A percentile compares a stretch with the other conserved stretches of the same genome.
Conservation (phyloP, 2,113 vertebrate genomes). For the Phocoena sinus region DNA sequence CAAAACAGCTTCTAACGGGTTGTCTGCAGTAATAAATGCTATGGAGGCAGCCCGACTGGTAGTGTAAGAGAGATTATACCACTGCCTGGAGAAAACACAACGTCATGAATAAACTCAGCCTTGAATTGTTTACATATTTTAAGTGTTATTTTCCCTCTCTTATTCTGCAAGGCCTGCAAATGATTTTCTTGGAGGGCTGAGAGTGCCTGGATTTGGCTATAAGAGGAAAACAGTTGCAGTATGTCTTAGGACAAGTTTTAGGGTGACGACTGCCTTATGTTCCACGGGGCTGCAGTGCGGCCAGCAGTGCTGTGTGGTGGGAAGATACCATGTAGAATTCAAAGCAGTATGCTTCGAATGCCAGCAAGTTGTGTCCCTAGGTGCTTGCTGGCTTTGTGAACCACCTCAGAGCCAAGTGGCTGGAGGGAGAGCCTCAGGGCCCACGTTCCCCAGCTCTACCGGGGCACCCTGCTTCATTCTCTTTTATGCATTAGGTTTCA, state of each 20-base stretch:
- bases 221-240: slow-evolving; percentile 70
- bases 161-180: slow-evolving; percentile 50
- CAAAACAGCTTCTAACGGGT: slow-evolving; percentile 60
- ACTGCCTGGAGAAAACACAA: slow-evolving; percentile 61
- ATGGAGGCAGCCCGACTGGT: slow-evolving; percentile 37
- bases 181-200: slow-evolving; percentile 65
- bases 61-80: slow-evolving; percentile 70
- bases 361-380: neutral
- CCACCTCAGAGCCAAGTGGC: accelerated
- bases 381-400: neutral
- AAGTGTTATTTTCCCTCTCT: slow-evolving; percentile 70
- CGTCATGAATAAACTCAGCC: slow-evolving; percentile 73
- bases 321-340: neutral
- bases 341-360: neutral
- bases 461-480: neutral
- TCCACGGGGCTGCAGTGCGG: accelerated
- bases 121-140: slow-evolving; percentile 81
- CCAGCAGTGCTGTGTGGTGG: neutral
- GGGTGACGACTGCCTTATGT: neutral
- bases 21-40: slow-evolving; percentile 67
- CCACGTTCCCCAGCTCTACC: neutral
- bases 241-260: neutral
- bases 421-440: neutral
- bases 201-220: slow-evolving; percentile 42
- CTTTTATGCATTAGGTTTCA: neutral